phyloP scores from a whole-genome alignment of 2,113 vertebrate species.

The Ursus arctos region DNA sequence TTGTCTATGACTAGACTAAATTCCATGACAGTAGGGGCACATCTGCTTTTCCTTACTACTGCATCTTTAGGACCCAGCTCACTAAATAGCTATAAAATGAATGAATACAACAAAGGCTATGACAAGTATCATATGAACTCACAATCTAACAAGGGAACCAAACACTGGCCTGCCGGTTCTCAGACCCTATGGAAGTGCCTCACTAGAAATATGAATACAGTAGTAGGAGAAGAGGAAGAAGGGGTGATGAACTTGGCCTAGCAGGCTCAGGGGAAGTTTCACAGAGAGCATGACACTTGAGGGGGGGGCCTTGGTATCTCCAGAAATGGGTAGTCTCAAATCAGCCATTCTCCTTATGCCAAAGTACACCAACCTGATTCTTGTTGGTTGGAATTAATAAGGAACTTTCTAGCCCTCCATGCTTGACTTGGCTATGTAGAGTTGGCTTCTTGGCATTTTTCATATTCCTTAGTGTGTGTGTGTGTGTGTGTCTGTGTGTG shows the following conservation, averaged over 20 bases:
- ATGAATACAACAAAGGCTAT: neutral
- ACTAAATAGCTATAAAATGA: neutral
- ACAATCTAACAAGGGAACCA: neutral
- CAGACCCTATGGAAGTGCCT: neutral
- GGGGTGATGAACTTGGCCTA: neutral
- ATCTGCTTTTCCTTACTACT: conserved; percentile 14
- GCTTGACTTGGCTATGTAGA: conserved; percentile 20
- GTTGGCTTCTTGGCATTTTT: neutral
- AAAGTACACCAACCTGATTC: neutral
- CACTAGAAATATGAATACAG: neutral
- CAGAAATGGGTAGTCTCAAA: neutral
- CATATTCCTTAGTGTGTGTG: neutral
- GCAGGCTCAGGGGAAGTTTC: neutral
- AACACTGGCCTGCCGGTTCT: neutral
- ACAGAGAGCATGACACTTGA: neutral
- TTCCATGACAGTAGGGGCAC: neutral
- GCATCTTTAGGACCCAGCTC: neutral
- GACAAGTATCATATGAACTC: neutral
- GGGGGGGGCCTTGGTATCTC: neutral
- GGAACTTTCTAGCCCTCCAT: neutral
- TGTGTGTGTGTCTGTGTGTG: neutral
- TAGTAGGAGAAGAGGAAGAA: neutral
- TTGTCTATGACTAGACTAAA: neutral
- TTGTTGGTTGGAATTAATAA: neutral
- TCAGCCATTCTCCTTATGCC: neutral